Base-by-base conservation (phyloP, 2,888 invertebrate genomes). In the Itoplectis maculator region DNA sequence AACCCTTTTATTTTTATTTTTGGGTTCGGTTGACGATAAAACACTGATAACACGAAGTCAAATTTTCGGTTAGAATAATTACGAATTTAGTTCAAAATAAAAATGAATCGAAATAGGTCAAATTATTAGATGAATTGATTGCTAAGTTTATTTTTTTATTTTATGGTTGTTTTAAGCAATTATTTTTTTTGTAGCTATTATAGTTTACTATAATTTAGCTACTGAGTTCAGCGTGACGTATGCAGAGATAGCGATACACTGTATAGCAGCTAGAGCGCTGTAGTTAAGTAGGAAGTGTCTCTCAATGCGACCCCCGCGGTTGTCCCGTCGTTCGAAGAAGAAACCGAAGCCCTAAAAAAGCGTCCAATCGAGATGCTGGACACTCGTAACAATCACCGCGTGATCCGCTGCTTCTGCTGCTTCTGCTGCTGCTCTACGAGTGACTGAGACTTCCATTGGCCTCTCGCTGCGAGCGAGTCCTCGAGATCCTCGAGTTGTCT, bases 241-340 rank as follows among this genome's bases (percentile, higher is more conserved):
- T 11, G 15, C 13, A 35, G 40, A 59, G 47, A 54, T 65, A 45
- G 63, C 29, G 69, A 47, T 68, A 40, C 63, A 74, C n/a, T n/a
- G 80, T 82, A 18, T 23, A 61, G 70, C 49, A n/a, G n/a, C n/a
- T n/a, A 47, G 56, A 49, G 18, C 8, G 15, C 56, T 29, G 61
- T 79, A 49, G 83, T 72, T 83, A 83, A 83, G 78, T 83, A 83
- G 83, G 83, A 83, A 83, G 78, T 83, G 83, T 83, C 78, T 69
- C 78, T 79, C 82, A 79, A 83, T 81, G 81, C 82, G 56, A 79
- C 66, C 81, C 65, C 81, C 78, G 82, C 79, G 79, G 79, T 79
- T 75, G 79, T 59, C n/a, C 79, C 82, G 75, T 79, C 68, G 61
- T 66, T 70, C 69, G 51, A 42, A 79, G 82, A 79, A 82, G 79